A percentile compares a stretch with the other conserved stretches of the same genome.
Evolutionary conservation across 2,113 vertebrate species (phyloP).

Genomic region (Sinosuthora webbiana): DNA sequence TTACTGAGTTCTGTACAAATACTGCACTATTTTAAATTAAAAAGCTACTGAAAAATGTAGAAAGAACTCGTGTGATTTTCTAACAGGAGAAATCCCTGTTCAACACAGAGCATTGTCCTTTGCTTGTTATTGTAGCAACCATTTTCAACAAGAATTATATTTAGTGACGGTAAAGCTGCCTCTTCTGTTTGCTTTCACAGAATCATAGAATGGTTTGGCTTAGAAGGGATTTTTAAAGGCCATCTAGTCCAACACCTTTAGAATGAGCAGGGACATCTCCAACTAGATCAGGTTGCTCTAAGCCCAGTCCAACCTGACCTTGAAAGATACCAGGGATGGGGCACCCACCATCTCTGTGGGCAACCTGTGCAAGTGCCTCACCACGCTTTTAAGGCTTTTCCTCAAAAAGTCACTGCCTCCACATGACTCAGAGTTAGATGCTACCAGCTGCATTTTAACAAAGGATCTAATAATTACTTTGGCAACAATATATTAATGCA

Average conservation of each 20-base stretch:
- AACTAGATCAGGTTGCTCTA: not conserved
- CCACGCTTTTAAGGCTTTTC: not conserved
- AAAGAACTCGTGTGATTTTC: not conserved
- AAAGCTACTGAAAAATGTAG: not conserved
- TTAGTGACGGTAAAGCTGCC: not conserved
- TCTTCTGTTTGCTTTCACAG: not conserved
- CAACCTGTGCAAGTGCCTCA: not conserved
- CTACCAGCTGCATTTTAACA: not conserved
- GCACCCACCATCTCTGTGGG: not conserved
- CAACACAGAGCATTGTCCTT: not conserved
- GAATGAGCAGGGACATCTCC: not conserved
- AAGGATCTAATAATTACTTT: not conserved
- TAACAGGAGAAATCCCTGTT: not conserved
- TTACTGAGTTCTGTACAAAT: not conserved
- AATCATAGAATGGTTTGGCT: not conserved
- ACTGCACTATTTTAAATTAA: not conserved
- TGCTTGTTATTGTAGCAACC: not conserved
- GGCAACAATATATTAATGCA: rapidly evolving
- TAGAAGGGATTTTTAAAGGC: not conserved
- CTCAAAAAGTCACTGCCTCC: not conserved
- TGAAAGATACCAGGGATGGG: not conserved
- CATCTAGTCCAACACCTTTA: not conserved
- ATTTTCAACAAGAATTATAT: not conserved
- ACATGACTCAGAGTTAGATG: not conserved
- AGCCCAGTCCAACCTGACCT: not conserved